A percentile compares a stretch with the other conserved stretches of the same genome.
These are phyloP conservation scores for Smutsia gigantea DNA, from an alignment of 2,797 vertebrate species.

Conservation along the genomic window DNA sequence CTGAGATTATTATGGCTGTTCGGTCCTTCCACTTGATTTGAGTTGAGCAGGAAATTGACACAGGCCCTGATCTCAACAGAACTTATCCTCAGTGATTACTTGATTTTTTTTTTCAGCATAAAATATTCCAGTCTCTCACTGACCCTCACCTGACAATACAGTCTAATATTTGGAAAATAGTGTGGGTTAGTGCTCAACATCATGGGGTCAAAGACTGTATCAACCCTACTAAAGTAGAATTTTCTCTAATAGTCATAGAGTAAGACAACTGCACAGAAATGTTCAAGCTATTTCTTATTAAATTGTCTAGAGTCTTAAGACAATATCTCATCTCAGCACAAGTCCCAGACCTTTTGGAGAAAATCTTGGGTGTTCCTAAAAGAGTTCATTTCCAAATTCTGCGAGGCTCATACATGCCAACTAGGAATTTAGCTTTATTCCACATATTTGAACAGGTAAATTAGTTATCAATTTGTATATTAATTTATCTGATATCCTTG, in stretches of 20 bases:
- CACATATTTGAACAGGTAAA: constrained; percentile 24
- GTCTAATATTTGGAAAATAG: constrained; percentile 53
- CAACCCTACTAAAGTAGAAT: constrained; percentile 41
- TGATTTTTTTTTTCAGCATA: constrained; percentile 80
- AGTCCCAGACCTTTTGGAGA: constrained; percentile 15
- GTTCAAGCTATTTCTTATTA: constrained; percentile 48
- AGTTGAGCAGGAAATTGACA: constrained; percentile 73
- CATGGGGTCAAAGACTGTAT: constrained; percentile 20
- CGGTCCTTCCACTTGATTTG: constrained; percentile 49
- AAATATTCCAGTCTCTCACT: constrained; percentile 79
- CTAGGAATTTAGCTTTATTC: constrained; percentile 34
- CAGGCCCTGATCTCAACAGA: constrained; percentile 66
- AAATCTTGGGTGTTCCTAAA: constrained; percentile 33
- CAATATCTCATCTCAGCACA: constrained; percentile 44
- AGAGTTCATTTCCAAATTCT: constrained; percentile 54
- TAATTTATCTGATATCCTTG: background rate
- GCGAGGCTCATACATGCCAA: background rate
- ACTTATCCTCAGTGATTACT: constrained; percentile 79
- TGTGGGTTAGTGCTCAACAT: constrained; percentile 13
- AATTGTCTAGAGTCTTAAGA: constrained; percentile 55
- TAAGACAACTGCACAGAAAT: constrained; percentile 58
- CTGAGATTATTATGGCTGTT: constrained; percentile 82
- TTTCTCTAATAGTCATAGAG: constrained; percentile 55
- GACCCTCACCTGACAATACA: constrained; percentile 79
- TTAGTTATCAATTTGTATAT: constrained; percentile 12